These are phyloP conservation scores for Agelaius tricolor DNA, from an alignment of 2,113 vertebrate species.

Conservation along the genomic window DNA sequence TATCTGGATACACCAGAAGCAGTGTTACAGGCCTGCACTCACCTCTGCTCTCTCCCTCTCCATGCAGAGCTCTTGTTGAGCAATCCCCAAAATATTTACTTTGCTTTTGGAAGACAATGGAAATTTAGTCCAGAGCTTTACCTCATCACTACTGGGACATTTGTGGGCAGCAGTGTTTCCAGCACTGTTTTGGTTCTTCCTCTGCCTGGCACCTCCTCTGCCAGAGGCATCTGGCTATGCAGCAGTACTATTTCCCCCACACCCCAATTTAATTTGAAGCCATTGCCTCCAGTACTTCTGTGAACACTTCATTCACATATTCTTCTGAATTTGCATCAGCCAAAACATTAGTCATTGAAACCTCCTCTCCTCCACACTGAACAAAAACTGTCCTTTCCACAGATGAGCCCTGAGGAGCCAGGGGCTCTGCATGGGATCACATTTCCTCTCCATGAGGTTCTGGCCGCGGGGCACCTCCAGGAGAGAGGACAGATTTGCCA, in stretches of 20 bases:
- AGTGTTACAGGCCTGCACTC: neutral
- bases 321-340: neutral
- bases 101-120: constrained; percentile 17
- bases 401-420: neutral
- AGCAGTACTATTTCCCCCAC: neutral
- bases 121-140: constrained; percentile 51
- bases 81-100: neutral
- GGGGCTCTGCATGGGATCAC: neutral
- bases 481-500: neutral
- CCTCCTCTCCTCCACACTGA: neutral
- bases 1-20: neutral
- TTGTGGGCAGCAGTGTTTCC: neutral
- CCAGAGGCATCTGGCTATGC: neutral
- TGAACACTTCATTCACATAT: neutral
- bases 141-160: neutral
- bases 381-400: neutral
- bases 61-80: neutral
- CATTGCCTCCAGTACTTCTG: neutral
- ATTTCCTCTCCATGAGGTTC: neutral
- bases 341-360: neutral
- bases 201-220: neutral
- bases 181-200: neutral
- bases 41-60: neutral
- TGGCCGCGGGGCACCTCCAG: neutral
- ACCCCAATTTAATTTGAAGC: neutral